Evolutionary conservation across 2,113 vertebrate species (phyloP).

Genomic region (Melanerpes aurifrons): DNA sequence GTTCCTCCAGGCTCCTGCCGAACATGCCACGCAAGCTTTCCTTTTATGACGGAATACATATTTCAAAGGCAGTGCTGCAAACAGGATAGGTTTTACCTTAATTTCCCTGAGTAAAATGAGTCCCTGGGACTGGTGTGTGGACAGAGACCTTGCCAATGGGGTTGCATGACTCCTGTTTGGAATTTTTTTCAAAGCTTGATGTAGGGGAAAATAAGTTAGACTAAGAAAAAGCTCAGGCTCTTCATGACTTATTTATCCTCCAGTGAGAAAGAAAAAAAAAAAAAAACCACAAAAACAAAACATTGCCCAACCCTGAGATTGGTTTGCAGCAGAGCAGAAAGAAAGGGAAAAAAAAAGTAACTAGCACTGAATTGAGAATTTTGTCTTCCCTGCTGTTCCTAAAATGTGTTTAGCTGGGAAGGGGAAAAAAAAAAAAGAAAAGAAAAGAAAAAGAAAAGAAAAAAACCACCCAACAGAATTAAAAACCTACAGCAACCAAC

Average conservation of each 20-base stretch:
- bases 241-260: not conserved
- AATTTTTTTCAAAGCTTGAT: not conserved
- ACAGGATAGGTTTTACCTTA: not conserved
- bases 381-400: slow-evolving; percentile 3
- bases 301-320: not conserved
- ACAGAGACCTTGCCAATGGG: not conserved
- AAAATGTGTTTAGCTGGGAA: not conserved
- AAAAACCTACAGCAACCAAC: too few relatives aligned
- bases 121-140: not conserved
- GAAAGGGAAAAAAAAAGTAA: not conserved
- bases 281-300: not conserved
- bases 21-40: not conserved
- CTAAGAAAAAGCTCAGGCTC: not conserved
- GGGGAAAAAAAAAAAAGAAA: too few relatives aligned
- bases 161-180: not conserved
- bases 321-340: not conserved
- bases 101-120: not conserved
- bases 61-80: not conserved
- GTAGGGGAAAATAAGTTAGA: not conserved
- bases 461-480: not conserved
- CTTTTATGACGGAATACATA: not conserved
- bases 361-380: not conserved
- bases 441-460: not conserved
- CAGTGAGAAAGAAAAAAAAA: not conserved
- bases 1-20: not conserved